Conservation (phyloP, 2,888 invertebrate genomes). For the Lochmaea crataegi region DNA sequence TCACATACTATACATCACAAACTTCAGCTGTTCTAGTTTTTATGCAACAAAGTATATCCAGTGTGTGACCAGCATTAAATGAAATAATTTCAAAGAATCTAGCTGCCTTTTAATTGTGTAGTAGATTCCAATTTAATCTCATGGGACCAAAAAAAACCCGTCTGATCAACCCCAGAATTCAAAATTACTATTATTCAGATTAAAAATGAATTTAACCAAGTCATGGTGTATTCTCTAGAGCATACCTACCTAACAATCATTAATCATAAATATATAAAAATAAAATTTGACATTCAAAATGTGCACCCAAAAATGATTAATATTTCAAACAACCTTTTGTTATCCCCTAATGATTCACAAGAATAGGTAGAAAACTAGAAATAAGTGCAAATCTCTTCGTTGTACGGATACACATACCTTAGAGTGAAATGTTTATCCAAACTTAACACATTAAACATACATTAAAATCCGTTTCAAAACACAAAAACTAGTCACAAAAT, state of each 20-base stretch:
- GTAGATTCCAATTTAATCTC: constrained; percentile 56
- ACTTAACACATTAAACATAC: constrained; percentile 42
- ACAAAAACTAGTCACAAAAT: constrained; percentile 54
- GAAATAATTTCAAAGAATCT: constrained; percentile 54
- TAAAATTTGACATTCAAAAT: constrained; percentile 63
- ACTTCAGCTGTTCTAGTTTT: background rate
- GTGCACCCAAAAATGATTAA: constrained; percentile 66
- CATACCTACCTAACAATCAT: constrained; percentile 61
- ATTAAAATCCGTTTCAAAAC: constrained; percentile 50
- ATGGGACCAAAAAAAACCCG: constrained; percentile 45
- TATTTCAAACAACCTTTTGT: constrained; percentile 68
- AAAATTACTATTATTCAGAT: constrained; percentile 58
- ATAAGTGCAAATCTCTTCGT: constrained; percentile 39
- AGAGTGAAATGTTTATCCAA: constrained; percentile 40
- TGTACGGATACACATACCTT: constrained; percentile 43
- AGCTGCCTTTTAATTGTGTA: constrained; percentile 59
- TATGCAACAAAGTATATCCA: background rate
- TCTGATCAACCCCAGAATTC: constrained; percentile 46
- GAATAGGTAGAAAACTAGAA: constrained; percentile 46
- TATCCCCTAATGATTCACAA: constrained; percentile 57
- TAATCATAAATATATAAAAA: constrained; percentile 65
- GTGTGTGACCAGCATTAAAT: background rate
- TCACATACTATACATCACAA: background rate
- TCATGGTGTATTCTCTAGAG: constrained; percentile 63
- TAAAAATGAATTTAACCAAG: constrained; percentile 57